A percentile compares a stretch with the other conserved stretches of the same genome.
These are phyloP conservation scores for Hydropsyche betteni DNA, from an alignment of 2,888 invertebrate genomes.

Conservation along the genomic window DNA sequence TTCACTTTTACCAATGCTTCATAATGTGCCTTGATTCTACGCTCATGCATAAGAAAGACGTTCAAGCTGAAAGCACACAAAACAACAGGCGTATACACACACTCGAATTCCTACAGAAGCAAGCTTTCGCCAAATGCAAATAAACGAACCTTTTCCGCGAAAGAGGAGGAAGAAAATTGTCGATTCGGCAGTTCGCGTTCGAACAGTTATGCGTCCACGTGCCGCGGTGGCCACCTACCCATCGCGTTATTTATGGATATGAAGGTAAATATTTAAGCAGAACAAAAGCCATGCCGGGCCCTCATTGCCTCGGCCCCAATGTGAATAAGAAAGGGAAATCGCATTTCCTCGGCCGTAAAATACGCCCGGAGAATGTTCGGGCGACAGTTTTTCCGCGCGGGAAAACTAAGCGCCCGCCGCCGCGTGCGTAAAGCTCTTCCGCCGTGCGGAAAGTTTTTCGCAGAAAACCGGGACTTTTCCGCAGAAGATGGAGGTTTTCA, in stretches of 20 bases:
- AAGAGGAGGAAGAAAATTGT: neutral
- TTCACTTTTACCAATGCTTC: too few relatives aligned
- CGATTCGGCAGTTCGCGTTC: neutral
- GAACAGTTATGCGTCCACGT: too few relatives aligned
- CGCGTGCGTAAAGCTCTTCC: neutral
- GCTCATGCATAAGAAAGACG: too few relatives aligned
- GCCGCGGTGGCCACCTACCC: neutral
- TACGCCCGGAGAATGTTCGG: slow-evolving; percentile 17
- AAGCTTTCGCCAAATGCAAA: too few relatives aligned
- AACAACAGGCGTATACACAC: too few relatives aligned
- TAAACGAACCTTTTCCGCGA: too few relatives aligned
- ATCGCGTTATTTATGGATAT: slow-evolving; percentile 22
- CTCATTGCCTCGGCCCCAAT: slow-evolving; percentile 9
- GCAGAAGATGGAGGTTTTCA: slow-evolving; percentile 1
- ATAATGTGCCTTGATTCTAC: too few relatives aligned
- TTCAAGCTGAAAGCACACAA: too few relatives aligned
- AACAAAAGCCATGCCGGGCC: slow-evolving; percentile 18
- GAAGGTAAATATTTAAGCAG: slow-evolving; percentile 32
- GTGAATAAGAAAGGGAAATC: slow-evolving; percentile 33
- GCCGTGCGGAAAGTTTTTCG: neutral
- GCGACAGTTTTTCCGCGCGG: slow-evolving; percentile 24
- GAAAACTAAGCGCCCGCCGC: neutral
- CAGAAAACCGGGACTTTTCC: slow-evolving; percentile 5
- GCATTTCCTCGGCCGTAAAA: slow-evolving; percentile 22
- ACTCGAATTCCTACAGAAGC: too few relatives aligned